These are phyloP conservation scores for Drosophila nannoptera DNA, from an alignment of 1,140 invertebrate genomes.

Conservation along the genomic window DNA sequence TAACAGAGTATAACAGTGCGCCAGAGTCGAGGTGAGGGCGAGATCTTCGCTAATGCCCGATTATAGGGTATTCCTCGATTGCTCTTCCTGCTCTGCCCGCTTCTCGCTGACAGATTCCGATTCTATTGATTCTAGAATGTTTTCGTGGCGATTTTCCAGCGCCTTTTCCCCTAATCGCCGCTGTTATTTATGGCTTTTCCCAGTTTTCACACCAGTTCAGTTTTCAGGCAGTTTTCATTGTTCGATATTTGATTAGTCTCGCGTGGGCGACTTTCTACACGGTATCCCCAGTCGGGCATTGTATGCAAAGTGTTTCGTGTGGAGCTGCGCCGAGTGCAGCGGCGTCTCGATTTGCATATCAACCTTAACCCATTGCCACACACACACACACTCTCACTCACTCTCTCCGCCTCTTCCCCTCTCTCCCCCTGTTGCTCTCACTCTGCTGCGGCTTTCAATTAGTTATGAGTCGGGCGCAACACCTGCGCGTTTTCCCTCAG, in stretches of 20 bases:
- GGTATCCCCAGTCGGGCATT: conserved; percentile 14
- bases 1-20: no score
- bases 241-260: conserved; percentile 14
- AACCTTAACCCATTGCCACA: conserved; percentile 74
- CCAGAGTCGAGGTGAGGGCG: no score
- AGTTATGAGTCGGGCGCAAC: conserved; percentile 23
- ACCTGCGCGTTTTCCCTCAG: conserved; percentile 52
- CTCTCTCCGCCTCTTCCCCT: neutral
- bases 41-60: no score
- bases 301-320: conserved; percentile 28
- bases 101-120: no score
- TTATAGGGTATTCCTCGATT: no score
- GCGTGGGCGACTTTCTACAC: conserved; percentile 27
- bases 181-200: neutral
- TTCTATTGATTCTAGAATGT: no score
- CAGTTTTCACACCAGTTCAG: neutral
- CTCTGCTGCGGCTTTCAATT: conserved; percentile 39
- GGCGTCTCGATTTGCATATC: conserved; percentile 50
- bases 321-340: conserved; percentile 45
- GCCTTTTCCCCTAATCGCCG: no score
- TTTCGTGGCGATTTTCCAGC: no score
- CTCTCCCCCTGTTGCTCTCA: neutral
- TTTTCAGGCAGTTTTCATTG: conserved; percentile 6
- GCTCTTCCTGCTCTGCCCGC: no score
- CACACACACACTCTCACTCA: no score